Percentiles rank a stretch among this genome's conserved stretches.
Evolutionary conservation across 2,797 vertebrate genomes (phyloP).

Genomic region (Pseudochirops corinnae): DNA sequence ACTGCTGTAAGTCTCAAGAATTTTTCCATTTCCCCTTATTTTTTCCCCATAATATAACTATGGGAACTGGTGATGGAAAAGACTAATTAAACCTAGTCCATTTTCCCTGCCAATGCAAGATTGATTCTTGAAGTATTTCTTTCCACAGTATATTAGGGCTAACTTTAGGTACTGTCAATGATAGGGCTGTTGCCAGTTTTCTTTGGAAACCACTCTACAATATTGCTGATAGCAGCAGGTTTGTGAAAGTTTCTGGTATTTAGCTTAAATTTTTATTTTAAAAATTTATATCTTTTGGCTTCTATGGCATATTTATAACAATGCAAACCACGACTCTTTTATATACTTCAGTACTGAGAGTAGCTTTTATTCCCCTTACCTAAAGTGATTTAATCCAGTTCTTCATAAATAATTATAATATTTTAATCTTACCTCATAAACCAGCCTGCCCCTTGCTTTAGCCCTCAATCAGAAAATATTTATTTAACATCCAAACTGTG

Average conservation of each 20-base stretch:
- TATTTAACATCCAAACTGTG: not conserved
- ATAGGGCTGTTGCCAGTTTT: not conserved
- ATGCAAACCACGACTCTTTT: not conserved
- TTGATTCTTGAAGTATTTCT: not conserved
- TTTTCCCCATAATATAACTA: not conserved
- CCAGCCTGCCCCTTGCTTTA: not conserved
- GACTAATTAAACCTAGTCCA: not conserved
- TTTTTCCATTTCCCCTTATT: not conserved
- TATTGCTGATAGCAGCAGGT: not conserved
- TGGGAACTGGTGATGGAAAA: conserved; percentile 26
- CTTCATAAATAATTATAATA: not conserved
- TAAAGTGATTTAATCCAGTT: not conserved
- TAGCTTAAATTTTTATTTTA: conserved; percentile 12
- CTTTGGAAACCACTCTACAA: conserved; percentile 14
- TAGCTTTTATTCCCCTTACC: not conserved
- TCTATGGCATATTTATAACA: not conserved
- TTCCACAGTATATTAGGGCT: not conserved
- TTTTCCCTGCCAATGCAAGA: not conserved
- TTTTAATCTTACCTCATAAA: not conserved
- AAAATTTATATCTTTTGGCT: not conserved
- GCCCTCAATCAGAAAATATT: not conserved
- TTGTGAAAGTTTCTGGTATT: not conserved
- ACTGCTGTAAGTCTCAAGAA: not conserved
- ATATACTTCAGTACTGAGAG: not conserved
- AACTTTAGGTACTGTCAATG: not conserved